Base-by-base conservation (phyloP, 2,888 invertebrate species). In the Philopedon plagiatum region DNA sequence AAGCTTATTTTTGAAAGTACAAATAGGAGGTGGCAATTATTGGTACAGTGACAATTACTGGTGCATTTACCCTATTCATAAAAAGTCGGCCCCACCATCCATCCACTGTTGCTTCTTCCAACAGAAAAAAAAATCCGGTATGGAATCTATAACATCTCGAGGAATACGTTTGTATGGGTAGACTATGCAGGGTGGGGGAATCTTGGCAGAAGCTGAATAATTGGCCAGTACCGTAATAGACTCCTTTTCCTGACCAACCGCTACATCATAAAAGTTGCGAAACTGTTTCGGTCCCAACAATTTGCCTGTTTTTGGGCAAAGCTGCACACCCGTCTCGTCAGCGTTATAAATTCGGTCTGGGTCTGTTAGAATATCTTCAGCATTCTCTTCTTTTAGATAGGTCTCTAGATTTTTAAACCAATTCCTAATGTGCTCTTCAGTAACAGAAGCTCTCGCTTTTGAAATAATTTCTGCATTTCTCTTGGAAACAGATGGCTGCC, bases 101-200 rank as follows among this genome's bases (percentile, higher is more conserved):
- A 79, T 34, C 79, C 78, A 13, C 66, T 60, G 54, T 79, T 78
- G 11, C 69, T 73, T 67, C 76, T 60, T 44, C 78, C 76, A 13
- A 80, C 68, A 56, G 65, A 71, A 70, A 74, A 80, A n/a, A 26
- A 65, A 65, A 4, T 76, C 70, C 21, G 77, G 78, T 54, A 77
- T 73, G 54, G 70, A 71, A 56, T 71, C 39, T 32, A 74, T 68
- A 13, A 79, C 46, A 41, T 77, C 77, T 51, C 63, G 69, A 26
- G 78, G 78, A 39, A 79, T 71, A 29, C 78, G 41, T 74, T 79
- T 76, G 54, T 78, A 78, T 5, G 80, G 78, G 61, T 71, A 78
- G 23, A 79, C 75, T 18, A 78, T 66, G 70, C 78, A 76, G 21
- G 79, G 79, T 19, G 78, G 77, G 32, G 71, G 71, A 49, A 63